Base-by-base conservation (phyloP, 2,113 vertebrate genomes). In the Oncorhynchus tshawytscha region DNA sequence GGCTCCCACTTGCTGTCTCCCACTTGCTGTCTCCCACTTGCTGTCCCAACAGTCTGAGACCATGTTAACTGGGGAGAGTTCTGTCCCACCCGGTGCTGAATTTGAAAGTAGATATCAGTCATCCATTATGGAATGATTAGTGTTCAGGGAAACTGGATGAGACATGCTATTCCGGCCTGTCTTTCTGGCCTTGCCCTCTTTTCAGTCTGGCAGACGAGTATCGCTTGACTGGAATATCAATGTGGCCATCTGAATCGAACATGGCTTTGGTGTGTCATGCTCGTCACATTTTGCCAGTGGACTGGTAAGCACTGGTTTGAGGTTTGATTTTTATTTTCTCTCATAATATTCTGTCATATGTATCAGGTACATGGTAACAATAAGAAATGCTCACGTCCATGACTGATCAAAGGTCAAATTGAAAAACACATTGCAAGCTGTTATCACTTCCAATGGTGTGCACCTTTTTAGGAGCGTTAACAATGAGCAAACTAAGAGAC, bases 81-180 rank as follows among this genome's bases (percentile, higher is more conserved):
- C 60, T 25, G 60, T 64, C 60, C 11, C 8, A 64, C 16, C 48
- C 48, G 48, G 25, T 72, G 49, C 51, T 29, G 49, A 59, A 31
- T 72, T 29, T 18, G 70, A 72, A 59, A 31, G 70, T 25, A 31
- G 54, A 57, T 59, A 70, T 49, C 25, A 72, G 49, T 72, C 70
- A 72, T 60, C 70, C 18, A 31, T 72, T 59, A 57, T 25, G 9
- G 20, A 20, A 59, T 57, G 25, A 72, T 59, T 72, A 59, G 22
- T 49, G 49, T 59, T 59, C 5, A 16, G 70, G 16, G 70, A 72
- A 71, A 54, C 49, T 51, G 70, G 22, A 71, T 54, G 70, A 71
- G 70, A 22, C 39, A 0, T 31, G 69, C 12, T 68, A 16, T 68
- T 68, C 67, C 18, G 68, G 39, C 20, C 8, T 25, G 39, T 49